phyloP scores from a whole-genome alignment of 2,797 vertebrate species.

The Phataginus tetradactyla region DNA sequence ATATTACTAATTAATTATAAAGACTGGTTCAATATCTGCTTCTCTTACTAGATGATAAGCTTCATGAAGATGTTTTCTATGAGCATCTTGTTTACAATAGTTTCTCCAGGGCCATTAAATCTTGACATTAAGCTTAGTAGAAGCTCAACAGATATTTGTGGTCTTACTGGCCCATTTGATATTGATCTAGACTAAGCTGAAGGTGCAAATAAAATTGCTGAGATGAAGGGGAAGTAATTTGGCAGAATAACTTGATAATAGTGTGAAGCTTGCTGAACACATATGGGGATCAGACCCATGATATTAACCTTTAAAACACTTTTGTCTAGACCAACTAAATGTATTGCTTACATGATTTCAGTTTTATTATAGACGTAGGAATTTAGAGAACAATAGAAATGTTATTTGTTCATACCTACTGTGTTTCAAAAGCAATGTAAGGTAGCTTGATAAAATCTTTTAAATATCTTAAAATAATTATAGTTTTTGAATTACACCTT shows the following conservation, averaged over 20 bases:
- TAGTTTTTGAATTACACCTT: constrained; percentile 13
- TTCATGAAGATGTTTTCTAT: too few relatives aligned
- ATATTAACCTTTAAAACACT: background rate
- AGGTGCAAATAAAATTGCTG: background rate
- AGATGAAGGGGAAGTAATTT: background rate
- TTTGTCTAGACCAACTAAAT: background rate
- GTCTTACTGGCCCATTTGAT: background rate
- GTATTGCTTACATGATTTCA: background rate
- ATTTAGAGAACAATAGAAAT: background rate
- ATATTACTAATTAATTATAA: background rate
- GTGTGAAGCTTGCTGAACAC: background rate
- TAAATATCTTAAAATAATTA: background rate
- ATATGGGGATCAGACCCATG: background rate
- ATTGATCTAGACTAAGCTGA: background rate
- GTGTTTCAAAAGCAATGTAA: background rate
- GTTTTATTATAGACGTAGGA: background rate
- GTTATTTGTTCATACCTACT: background rate
- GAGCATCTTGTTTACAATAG: background rate
- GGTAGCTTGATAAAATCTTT: background rate
- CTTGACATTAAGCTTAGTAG: background rate
- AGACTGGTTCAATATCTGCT: background rate
- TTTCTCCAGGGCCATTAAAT: background rate
- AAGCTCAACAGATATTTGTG: background rate
- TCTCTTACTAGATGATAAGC: background rate
- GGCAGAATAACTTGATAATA: background rate